A percentile compares a stretch with the other conserved stretches of the same genome.
These are phyloP conservation scores for Cancer borealis DNA, from an alignment of 2,888 invertebrate genomes.

Conservation along the genomic window DNA sequence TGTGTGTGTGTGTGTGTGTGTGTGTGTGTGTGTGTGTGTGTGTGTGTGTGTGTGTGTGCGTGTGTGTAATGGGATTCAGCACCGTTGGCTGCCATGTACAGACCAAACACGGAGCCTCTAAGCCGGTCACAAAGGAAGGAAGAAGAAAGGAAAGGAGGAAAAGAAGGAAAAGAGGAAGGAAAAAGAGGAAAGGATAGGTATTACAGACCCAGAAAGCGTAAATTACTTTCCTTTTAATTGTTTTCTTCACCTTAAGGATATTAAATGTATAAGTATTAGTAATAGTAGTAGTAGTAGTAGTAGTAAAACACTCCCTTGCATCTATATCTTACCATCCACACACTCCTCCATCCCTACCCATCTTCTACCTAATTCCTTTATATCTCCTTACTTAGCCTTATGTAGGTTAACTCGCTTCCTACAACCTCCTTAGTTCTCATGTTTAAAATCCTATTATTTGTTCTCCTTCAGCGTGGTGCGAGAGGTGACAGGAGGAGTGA, in stretches of 20 bases:
- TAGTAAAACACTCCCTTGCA: not conserved
- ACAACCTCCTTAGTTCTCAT: not conserved
- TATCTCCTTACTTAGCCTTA: too few species aligned
- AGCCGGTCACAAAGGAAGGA: not conserved
- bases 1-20: conserved; percentile 38
- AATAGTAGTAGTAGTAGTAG: conserved; percentile 16
- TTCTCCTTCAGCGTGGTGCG: conserved; percentile 60
- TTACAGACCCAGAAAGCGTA: not conserved
- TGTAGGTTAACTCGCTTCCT: not conserved
- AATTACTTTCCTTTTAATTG: not conserved
- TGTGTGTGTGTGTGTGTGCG: not conserved
- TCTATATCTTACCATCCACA: not conserved
- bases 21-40: not conserved
- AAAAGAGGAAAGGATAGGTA: not conserved
- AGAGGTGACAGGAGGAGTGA: conserved; percentile 63
- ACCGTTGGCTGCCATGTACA: not conserved
- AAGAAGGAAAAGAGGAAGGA: not conserved
- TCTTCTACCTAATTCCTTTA: not conserved
- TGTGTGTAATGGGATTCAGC: not conserved
- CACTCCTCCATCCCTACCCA: not conserved
- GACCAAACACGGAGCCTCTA: not conserved
- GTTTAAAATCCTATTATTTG: too few species aligned
- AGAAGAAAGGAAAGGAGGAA: not conserved
- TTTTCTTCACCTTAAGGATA: not conserved
- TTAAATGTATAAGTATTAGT: not conserved